These are phyloP conservation scores for Rhodophaea formosa DNA, from an alignment of 2,888 invertebrate genomes.

Conservation along the genomic window DNA sequence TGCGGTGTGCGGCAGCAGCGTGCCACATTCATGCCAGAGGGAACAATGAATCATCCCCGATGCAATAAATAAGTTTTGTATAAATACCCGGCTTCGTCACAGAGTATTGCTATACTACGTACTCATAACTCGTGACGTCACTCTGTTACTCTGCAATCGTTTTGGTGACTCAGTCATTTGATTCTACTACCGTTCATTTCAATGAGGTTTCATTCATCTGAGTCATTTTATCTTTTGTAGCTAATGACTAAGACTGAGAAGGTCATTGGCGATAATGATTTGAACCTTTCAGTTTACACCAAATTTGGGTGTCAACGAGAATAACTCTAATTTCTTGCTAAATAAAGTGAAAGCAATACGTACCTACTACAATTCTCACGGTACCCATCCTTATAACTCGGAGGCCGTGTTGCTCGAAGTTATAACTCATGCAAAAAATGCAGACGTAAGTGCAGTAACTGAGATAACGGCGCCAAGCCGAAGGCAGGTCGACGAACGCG, in stretches of 20 bases:
- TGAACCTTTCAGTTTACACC: too few relatives aligned
- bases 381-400: not conserved
- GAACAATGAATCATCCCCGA: conserved; percentile 50
- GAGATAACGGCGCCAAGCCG: conserved; percentile 53
- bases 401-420: too few relatives aligned
- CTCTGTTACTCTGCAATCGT: conserved; percentile 34
- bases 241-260: not conserved
- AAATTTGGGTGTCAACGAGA: too few relatives aligned
- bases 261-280: not conserved
- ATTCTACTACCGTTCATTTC: conserved; percentile 27
- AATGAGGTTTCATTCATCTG: conserved; percentile 27
- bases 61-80: conserved; percentile 5
- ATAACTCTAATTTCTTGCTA: too few relatives aligned
- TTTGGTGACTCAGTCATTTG: conserved; percentile 48
- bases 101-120: not conserved
- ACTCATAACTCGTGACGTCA: conserved; percentile 60
- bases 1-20: conserved; percentile 29
- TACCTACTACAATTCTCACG: not conserved
- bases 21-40: conserved; percentile 32
- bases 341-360: not conserved
- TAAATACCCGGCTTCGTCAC: not conserved
- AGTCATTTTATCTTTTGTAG: conserved; percentile 19
- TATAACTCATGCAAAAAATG: conserved; percentile 35
- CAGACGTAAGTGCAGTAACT: conserved; percentile 45
- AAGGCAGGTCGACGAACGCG: conserved; percentile 67